Conservation (phyloP, 2,797 vertebrate species). For the Discoglossus pictus region DNA sequence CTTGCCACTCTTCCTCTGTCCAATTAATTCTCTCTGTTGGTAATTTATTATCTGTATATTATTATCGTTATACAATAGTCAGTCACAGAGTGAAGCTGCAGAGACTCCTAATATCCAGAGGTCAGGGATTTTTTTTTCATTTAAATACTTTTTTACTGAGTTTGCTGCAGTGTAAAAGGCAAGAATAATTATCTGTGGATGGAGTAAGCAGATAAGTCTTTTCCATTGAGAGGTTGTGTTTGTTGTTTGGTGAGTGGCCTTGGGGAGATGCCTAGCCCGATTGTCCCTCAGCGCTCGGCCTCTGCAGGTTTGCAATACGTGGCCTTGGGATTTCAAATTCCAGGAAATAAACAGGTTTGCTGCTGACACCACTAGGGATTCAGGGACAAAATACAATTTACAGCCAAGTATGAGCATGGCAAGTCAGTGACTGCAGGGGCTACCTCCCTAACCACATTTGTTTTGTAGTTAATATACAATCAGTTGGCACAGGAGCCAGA, state of each 20-base stretch:
- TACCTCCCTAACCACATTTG: conserved; percentile 10
- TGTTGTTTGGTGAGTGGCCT: conserved; percentile 26
- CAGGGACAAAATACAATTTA: conserved; percentile 44
- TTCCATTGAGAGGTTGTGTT: conserved; percentile 16
- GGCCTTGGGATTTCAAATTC: conserved; percentile 39
- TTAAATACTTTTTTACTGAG: neutral
- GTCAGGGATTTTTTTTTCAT: too few species aligned
- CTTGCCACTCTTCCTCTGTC: too few species aligned
- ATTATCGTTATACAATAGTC: too few species aligned
- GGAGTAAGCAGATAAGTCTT: conserved; percentile 7
- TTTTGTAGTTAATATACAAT: conserved; percentile 15
- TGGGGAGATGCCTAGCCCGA: conserved; percentile 6
- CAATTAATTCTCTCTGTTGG: too few species aligned
- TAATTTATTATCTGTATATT: too few species aligned
- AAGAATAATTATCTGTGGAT: conserved; percentile 16
- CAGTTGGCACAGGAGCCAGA: neutral
- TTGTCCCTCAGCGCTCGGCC: conserved; percentile 24
- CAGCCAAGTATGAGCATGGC: conserved; percentile 7
- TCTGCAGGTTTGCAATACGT: conserved; percentile 37
- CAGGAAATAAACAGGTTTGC: conserved; percentile 47
- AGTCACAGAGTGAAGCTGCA: neutral
- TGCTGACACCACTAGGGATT: conserved; percentile 23
- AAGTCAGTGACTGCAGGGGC: conserved; percentile 25
- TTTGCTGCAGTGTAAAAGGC: conserved; percentile 11
- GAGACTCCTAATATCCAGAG: too few species aligned